Conservation (phyloP, 2,797 vertebrate genomes). For the Neostethus bicornis region DNA sequence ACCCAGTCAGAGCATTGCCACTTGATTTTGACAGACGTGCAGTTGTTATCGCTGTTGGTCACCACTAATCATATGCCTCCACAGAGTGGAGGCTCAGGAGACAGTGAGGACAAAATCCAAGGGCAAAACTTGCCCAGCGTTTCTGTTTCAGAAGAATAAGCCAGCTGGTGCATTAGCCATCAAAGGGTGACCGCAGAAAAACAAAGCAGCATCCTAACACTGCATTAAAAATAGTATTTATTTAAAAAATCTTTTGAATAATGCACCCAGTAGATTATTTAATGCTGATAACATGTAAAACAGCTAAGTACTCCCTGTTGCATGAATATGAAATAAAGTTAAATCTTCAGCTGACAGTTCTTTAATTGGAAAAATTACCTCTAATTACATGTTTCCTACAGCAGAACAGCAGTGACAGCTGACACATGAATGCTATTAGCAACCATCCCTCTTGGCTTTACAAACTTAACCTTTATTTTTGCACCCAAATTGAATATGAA, state of each 20-base stretch:
- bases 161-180: constrained; percentile 20
- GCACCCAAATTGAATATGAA: neutral
- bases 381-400: constrained; percentile 30
- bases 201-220: constrained; percentile 9
- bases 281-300: too few relatives aligned
- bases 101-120: constrained; percentile 58
- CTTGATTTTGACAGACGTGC: constrained; percentile 76
- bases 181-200: constrained; percentile 20
- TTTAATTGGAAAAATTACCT: constrained; percentile 36
- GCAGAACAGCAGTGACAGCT: constrained; percentile 14
- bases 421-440: constrained; percentile 21
- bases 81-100: constrained; percentile 61
- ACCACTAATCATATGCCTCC: constrained; percentile 64
- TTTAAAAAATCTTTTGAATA: too few relatives aligned
- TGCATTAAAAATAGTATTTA: constrained; percentile 37
- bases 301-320: constrained; percentile 12
- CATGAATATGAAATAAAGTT: constrained; percentile 25
- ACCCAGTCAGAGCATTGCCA: constrained; percentile 49
- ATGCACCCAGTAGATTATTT: too few relatives aligned
- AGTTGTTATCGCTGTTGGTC: constrained; percentile 71
- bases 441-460: neutral
- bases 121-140: constrained; percentile 47
- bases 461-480: neutral
- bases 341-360: constrained; percentile 10
- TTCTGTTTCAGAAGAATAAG: constrained; percentile 47